These are phyloP conservation scores for Brevimyrus niger DNA, from an alignment of 2,113 vertebrate genomes.

Conservation along the genomic window DNA sequence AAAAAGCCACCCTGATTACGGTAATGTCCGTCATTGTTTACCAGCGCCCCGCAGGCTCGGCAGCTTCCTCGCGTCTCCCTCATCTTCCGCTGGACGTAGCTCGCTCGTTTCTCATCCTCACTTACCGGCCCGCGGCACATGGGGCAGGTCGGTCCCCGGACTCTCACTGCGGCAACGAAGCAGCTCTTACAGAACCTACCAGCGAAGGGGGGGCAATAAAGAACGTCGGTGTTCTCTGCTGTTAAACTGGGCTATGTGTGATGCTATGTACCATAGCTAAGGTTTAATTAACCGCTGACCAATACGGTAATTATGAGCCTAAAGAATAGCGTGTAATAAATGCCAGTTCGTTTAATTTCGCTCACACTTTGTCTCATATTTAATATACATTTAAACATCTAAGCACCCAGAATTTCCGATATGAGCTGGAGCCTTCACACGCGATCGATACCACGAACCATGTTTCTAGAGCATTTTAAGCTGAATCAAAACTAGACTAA, in stretches of 20 bases:
- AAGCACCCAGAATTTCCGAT: neutral
- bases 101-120: slow-evolving; percentile 15
- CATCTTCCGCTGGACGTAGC: slow-evolving; percentile 30
- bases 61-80: slow-evolving; percentile 20
- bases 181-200: slow-evolving; percentile 34
- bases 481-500: neutral
- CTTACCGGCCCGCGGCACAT: slow-evolving; percentile 30
- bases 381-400: neutral
- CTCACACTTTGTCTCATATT: neutral
- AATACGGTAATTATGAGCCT: neutral
- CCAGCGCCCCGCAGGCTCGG: slow-evolving; percentile 29
- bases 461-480: neutral
- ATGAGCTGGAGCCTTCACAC: neutral
- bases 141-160: slow-evolving; percentile 27
- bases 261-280: neutral
- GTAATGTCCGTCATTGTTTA: neutral
- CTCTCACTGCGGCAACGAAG: slow-evolving; percentile 25
- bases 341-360: neutral
- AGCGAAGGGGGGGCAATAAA: neutral
- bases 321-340: neutral
- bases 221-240: neutral
- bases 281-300: neutral
- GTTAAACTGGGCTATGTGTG: neutral
- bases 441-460: neutral
- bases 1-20: neutral